Conservation (phyloP, 2,113 vertebrate genomes). For the Thalassarche chlororhynchos region DNA sequence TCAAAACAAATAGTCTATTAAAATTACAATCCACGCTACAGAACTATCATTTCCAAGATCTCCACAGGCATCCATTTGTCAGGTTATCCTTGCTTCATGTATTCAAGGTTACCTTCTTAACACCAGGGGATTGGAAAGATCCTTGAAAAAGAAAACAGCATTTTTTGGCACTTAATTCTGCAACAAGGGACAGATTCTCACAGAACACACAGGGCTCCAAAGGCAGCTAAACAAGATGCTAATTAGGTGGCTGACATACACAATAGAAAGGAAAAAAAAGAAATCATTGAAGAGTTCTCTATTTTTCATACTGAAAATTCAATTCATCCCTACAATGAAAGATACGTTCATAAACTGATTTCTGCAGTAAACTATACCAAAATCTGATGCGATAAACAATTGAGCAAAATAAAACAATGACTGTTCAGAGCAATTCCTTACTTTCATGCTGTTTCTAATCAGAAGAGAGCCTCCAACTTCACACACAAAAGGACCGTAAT, state of each 20-base stretch:
- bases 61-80: background rate
- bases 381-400: background rate
- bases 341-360: background rate
- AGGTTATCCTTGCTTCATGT: background rate
- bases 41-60: background rate
- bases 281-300: background rate
- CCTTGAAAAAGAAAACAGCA: background rate
- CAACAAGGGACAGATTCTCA: background rate
- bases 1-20: background rate
- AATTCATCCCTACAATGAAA: background rate
- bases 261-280: background rate
- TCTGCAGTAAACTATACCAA: background rate
- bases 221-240: background rate
- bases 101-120: background rate
- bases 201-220: background rate
- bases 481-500: background rate
- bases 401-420: background rate
- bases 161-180: background rate
- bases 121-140: background rate
- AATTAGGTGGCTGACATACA: background rate
- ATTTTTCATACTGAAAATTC: background rate
- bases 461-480: background rate
- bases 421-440: background rate
- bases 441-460: background rate
- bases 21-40: background rate